Conservation (phyloP, 2,113 vertebrate genomes). For the Mirounga angustirostris region DNA sequence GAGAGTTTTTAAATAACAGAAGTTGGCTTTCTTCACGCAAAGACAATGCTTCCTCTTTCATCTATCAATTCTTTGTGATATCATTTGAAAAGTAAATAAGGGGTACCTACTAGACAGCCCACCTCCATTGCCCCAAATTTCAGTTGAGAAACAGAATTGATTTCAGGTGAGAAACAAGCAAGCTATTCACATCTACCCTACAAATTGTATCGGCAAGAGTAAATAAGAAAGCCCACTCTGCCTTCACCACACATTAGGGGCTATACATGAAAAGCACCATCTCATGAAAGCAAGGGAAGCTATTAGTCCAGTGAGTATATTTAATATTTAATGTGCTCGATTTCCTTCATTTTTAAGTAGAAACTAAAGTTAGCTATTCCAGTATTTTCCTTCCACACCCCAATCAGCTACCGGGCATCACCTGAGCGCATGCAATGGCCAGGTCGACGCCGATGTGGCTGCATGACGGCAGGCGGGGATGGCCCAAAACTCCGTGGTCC, state of each 20-base stretch:
- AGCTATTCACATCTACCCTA: not conserved
- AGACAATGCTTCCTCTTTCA: not conserved
- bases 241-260: not conserved
- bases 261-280: not conserved
- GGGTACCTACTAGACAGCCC: not conserved
- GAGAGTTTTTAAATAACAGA: not conserved
- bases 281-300: too few relatives aligned
- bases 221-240: not conserved
- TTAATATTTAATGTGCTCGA: not conserved
- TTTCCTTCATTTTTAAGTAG: not conserved
- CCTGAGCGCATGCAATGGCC: fast-evolving
- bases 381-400: not conserved
- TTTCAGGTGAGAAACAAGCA: not conserved
- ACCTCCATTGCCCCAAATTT: not conserved
- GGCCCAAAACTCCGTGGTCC: not conserved
- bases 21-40: not conserved
- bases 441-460: fast-evolving
- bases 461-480: fast-evolving
- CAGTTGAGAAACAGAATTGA: not conserved
- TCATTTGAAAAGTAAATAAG: not conserved
- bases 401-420: not conserved
- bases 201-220: conserved; percentile 18
- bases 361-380: not conserved
- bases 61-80: not conserved
- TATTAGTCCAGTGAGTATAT: fast-evolving